These are phyloP conservation scores for Silurus lanzhouensis DNA, from an alignment of 2,797 vertebrate species.

Conservation along the genomic window DNA sequence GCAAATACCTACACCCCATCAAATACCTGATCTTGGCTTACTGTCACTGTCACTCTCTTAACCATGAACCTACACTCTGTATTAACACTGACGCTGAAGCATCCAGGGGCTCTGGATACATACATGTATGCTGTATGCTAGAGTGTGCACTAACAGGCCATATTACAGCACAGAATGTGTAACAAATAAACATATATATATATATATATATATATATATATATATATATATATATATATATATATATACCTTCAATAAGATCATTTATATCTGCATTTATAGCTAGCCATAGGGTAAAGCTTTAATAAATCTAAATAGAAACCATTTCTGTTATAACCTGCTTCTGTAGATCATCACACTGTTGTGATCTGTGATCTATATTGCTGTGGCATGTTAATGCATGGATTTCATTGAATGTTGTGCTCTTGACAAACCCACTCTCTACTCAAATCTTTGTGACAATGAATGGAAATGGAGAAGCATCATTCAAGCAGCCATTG, in stretches of 20 bases:
- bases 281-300: background rate
- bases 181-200: background rate
- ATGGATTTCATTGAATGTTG: background rate
- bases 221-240: background rate
- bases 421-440: background rate
- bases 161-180: background rate
- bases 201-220: background rate
- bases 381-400: background rate
- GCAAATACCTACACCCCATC: background rate
- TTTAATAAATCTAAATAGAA: background rate
- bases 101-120: conserved; percentile 10
- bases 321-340: background rate
- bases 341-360: background rate
- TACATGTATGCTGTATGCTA: background rate
- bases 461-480: conserved; percentile 37
- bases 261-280: background rate
- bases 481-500: conserved; percentile 46
- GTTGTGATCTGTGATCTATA: background rate
- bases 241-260: background rate
- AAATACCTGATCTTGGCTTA: conserved; percentile 48
- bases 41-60: conserved; percentile 25
- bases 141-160: background rate
- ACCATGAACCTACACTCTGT: conserved; percentile 31
- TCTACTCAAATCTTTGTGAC: conserved; percentile 16
- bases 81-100: conserved; percentile 45